Conservation (phyloP, 2,797 vertebrate genomes). For the Sebastolobus altivelis region DNA sequence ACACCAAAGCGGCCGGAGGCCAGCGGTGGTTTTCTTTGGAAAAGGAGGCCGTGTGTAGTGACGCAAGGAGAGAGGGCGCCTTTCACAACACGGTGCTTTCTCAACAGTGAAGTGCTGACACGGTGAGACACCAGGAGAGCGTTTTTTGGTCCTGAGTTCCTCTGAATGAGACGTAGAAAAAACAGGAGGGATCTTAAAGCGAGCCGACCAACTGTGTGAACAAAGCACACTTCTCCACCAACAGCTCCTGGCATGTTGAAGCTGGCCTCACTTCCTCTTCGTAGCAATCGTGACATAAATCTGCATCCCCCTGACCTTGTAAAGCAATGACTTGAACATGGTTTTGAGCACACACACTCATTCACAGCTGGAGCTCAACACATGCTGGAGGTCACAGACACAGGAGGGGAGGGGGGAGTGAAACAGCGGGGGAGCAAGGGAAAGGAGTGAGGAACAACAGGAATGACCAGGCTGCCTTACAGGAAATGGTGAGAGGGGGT, state of each 20-base stretch:
- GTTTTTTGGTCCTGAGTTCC: background rate
- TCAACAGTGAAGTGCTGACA: background rate
- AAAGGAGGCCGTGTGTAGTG: background rate
- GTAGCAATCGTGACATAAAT: slow-evolving; percentile 38
- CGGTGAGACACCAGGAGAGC: background rate
- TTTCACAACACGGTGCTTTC: slow-evolving; percentile 9
- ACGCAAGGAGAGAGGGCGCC: background rate
- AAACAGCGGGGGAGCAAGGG: slow-evolving; percentile 33
- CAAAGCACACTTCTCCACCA: background rate
- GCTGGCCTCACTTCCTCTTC: slow-evolving; percentile 18
- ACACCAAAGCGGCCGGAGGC: background rate
- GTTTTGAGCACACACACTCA: slow-evolving; percentile 3
- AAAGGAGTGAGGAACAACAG: slow-evolving; percentile 41
- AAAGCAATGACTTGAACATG: slow-evolving; percentile 33
- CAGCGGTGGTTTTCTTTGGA: background rate
- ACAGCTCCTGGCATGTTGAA: slow-evolving; percentile 11
- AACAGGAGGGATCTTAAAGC: slow-evolving; percentile 14
- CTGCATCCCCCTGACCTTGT: slow-evolving; percentile 22
- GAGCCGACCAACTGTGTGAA: background rate
- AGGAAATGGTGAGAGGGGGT: slow-evolving; percentile 50
- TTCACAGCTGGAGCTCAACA: slow-evolving; percentile 25
- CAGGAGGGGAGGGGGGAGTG: background rate
- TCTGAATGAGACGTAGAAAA: background rate
- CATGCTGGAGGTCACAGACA: slow-evolving; percentile 41
- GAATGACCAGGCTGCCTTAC: slow-evolving; percentile 49